These are phyloP conservation scores for Callyntrura guangdongensis DNA, from an alignment of 2,888 invertebrate species.

Conservation along the genomic window DNA sequence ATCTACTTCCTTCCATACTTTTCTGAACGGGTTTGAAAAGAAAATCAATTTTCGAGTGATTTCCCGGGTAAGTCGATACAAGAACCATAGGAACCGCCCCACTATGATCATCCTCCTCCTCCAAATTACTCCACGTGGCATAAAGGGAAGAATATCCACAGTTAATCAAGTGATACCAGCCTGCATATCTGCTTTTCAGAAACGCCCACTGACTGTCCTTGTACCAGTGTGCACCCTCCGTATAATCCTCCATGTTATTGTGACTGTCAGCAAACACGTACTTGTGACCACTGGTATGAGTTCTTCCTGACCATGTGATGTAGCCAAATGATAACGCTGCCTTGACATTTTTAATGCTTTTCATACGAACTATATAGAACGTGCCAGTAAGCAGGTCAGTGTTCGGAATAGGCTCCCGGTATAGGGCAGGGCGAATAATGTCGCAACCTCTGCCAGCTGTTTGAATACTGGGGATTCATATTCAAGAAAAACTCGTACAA, in stretches of 20 bases:
- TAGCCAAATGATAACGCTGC: not conserved
- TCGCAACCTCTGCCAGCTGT: not conserved
- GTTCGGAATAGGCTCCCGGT: not conserved
- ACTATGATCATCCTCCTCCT: slow-evolving; percentile 18
- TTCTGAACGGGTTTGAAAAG: not conserved
- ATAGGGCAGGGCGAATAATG: not conserved
- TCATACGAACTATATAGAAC: not conserved
- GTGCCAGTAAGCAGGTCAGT: not conserved
- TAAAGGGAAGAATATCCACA: not conserved
- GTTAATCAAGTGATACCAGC: slow-evolving; percentile 31
- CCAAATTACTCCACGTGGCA: slow-evolving; percentile 17
- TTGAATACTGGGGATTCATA: not conserved
- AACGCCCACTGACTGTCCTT: slow-evolving; percentile 44
- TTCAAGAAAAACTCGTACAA: too few species aligned
- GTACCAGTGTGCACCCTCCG: not conserved
- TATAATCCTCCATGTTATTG: slow-evolving; percentile 10
- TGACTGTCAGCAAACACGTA: slow-evolving; percentile 8
- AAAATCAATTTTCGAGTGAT: slow-evolving; percentile 18
- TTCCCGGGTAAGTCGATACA: not conserved
- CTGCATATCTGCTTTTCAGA: not conserved
- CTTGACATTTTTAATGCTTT: not conserved
- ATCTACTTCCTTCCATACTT: not conserved
- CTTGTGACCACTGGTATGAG: not conserved
- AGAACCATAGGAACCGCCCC: not conserved
- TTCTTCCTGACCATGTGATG: not conserved